Conservation (phyloP, 2,113 vertebrate genomes). For the Carassius carassius region DNA sequence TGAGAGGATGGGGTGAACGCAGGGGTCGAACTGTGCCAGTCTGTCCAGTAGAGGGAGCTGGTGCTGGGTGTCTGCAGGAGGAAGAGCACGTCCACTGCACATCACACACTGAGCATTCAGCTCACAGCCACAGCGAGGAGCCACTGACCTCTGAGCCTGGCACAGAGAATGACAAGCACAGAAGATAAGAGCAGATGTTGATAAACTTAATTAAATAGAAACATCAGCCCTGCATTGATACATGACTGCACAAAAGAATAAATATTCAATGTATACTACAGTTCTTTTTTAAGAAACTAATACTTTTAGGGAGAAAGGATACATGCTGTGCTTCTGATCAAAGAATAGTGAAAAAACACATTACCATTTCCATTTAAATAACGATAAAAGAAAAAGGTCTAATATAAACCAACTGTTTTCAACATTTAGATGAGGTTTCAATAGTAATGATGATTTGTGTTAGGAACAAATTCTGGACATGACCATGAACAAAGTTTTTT, state of each 20-base stretch:
- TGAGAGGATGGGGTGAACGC: conserved; percentile 84
- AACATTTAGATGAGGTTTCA: not conserved
- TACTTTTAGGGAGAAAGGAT: not conserved
- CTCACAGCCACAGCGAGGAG: conserved; percentile 74
- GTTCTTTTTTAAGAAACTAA: not conserved
- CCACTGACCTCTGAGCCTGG: conserved; percentile 70
- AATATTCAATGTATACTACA: not conserved
- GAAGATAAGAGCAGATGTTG: not conserved
- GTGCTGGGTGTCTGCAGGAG: conserved; percentile 73
- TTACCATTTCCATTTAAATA: not conserved
- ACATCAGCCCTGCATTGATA: not conserved
- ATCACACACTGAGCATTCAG: conserved; percentile 80
- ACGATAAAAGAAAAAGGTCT: too few species aligned
- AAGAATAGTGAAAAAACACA: not conserved
- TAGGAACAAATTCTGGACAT: too few species aligned
- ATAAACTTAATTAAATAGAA: too few species aligned
- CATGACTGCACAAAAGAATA: not conserved
- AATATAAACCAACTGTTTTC: not conserved
- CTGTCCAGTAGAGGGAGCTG: conserved; percentile 83
- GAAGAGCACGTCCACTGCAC: conserved; percentile 67
- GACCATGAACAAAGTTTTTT: too few species aligned
- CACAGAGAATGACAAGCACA: not conserved
- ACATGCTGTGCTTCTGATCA: not conserved
- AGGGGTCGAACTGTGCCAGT: conserved; percentile 82
- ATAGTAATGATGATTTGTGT: too few species aligned